Percentiles rank a stretch among this genome's conserved stretches.
These are phyloP conservation scores for Bubo bubo DNA, from an alignment of 2,113 vertebrate genomes.

Conservation along the genomic window DNA sequence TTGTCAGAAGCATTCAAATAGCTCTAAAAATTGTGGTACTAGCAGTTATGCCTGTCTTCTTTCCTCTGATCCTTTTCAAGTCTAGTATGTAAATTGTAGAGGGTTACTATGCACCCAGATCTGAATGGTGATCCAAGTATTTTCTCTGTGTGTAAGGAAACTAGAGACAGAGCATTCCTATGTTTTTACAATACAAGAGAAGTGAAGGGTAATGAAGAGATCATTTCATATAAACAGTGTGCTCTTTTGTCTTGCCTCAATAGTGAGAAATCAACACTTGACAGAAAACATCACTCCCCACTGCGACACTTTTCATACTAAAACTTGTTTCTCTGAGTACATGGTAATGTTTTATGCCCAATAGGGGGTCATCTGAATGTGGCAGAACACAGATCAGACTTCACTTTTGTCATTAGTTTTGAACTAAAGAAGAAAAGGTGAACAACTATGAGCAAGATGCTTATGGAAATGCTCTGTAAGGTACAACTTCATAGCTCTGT, in stretches of 20 bases:
- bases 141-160: background rate
- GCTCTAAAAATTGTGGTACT: background rate
- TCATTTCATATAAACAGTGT: background rate
- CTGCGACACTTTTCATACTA: background rate
- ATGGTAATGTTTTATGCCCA: background rate
- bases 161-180: background rate
- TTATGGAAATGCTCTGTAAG: background rate
- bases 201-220: background rate
- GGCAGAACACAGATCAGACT: background rate
- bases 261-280: background rate
- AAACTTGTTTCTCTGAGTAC: background rate
- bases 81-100: background rate
- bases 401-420: background rate
- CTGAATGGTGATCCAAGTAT: background rate
- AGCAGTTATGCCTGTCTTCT: background rate
- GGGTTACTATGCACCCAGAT: background rate
- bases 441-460: background rate
- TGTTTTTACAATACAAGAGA: background rate
- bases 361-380: background rate
- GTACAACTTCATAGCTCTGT: background rate
- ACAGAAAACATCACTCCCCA: background rate
- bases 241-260: background rate
- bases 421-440: background rate
- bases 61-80: background rate
- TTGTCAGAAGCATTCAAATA: background rate